A percentile compares a stretch with the other conserved stretches of the same genome.
These are phyloP conservation scores for Polydrusus cervinus DNA, from an alignment of 2,888 invertebrate species.

Conservation along the genomic window DNA sequence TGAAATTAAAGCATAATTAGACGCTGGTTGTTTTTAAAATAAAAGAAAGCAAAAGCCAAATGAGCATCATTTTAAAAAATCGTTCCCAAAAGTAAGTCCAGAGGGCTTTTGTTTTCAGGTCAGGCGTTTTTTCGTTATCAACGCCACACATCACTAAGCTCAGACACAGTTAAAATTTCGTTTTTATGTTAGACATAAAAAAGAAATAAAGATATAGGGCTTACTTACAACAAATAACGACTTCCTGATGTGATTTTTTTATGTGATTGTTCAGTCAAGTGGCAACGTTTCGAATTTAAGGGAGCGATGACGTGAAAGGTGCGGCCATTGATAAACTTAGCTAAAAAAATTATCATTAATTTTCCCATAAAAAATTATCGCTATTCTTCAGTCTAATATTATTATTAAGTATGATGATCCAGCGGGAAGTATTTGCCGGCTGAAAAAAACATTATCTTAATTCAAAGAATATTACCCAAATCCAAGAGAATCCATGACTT, in stretches of 20 bases:
- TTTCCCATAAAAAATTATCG: no score
- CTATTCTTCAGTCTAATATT: no score
- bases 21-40: no score
- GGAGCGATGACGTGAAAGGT: no score
- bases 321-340: no score
- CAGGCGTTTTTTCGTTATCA: not conserved
- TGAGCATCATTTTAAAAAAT: not conserved
- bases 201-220: constrained; percentile 10
- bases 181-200: constrained; percentile 6
- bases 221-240: constrained; percentile 7
- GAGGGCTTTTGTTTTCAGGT: not conserved
- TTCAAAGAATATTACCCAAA: no score
- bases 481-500: no score
- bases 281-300: not conserved
- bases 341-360: no score
- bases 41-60: not conserved
- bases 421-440: no score
- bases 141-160: not conserved
- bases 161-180: not conserved
- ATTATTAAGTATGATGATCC: no score
- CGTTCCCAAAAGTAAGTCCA: not conserved
- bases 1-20: no score
- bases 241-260: not conserved
- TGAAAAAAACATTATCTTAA: no score
- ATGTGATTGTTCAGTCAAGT: not conserved